Base-by-base conservation (phyloP, 2,113 vertebrate species). In the Calonectris borealis region DNA sequence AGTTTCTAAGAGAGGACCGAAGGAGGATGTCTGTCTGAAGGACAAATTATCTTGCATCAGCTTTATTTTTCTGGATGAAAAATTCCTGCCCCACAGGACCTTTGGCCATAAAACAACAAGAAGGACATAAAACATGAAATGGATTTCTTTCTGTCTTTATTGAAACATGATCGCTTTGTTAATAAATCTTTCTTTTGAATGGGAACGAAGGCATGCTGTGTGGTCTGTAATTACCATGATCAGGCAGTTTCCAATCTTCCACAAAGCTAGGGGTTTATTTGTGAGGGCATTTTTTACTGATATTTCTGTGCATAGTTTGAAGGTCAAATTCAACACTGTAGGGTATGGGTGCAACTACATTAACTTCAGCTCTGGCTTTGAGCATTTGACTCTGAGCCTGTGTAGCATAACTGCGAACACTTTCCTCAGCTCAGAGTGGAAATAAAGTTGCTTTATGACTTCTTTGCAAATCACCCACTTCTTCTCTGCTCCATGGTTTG, bases 161-260 rank as follows among this genome's bases (percentile, higher is more conserved):
- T 95, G 90, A 95, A 96, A 94, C 9, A 14, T 51, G 79, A 81
- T 68, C 32, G 1, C 60, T 77, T 83, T 22, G 14, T 86, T 92
- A 93, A 86, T 93, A 88, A 93, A 93, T 88, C 86, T 93, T 20
- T 66, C 42, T 75, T 92, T 76, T 91, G 48, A 88, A 93, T 46
- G 48, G 69, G 57, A 88, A 55, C 15, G 52, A 64, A 86, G 57
- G 76, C 92, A 60, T 62, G n/a, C 55, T 93, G 76, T 88, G 80
- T 90, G 92, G 86, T 93, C 94, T 85, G 71, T 80, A 94, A 94
- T 88, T 96, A 80, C 38, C 69, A 57, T 49, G 69, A 83, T 85
- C 71, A 94, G 57, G 26, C 44, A 65, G 26, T 72, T 93, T 85
- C 65, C 68, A 88, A 9, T 52, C 85, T 93, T 90, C 48, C 68